Base-by-base conservation (phyloP, 2,797 vertebrate species). In the Cryptoblepharus egeriae region DNA sequence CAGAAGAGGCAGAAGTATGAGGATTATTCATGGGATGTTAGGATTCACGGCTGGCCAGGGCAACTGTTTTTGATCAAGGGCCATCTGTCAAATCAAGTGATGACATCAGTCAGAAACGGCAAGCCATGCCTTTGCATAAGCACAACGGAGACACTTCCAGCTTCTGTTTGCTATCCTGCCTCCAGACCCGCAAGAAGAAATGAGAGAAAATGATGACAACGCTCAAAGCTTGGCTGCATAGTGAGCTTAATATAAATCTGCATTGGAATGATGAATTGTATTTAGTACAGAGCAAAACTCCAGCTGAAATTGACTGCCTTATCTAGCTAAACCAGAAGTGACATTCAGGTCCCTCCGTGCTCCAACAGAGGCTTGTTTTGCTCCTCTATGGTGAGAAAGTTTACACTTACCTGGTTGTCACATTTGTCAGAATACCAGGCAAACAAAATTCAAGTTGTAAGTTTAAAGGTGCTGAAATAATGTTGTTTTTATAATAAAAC, bases 271-370 rank as follows among this genome's bases (percentile, higher is more conserved):
- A 91, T 77, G 83, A 92, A 91, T 92, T 90, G 28, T 82, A 88
- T 93, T 94, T 92, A 91, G 79, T 92, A 75, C 83, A 90, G 88
- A 91, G 91, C 93, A 84, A 91, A 90, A 85, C 24, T 0, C 0
- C 39, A 13, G 81, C 42, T 88, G 74, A 94, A 94, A 94, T 90
- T 89, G 92, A 79, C 91, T 94, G 88, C 84, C 95, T 96, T 95
- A 96, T 96, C 95, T 95, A 68, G 80, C 18, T 60, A 84, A 87
- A 79, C 91, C 95, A 96, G 95, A 91, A 92, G 91, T 87, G 63
- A 39, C 1, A 91, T 94, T 94, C 88, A 63, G 45, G 86, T 91
- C 76, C 87, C 90, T 93, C 89, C 85, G 76, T 42, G 70, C 85
- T 39, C 49, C 12, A 81, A 58, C 0, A 0, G 76, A 84, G 89